phyloP scores from a whole-genome alignment of 2,888 invertebrate genomes.

The Synergus umbraculus region DNA sequence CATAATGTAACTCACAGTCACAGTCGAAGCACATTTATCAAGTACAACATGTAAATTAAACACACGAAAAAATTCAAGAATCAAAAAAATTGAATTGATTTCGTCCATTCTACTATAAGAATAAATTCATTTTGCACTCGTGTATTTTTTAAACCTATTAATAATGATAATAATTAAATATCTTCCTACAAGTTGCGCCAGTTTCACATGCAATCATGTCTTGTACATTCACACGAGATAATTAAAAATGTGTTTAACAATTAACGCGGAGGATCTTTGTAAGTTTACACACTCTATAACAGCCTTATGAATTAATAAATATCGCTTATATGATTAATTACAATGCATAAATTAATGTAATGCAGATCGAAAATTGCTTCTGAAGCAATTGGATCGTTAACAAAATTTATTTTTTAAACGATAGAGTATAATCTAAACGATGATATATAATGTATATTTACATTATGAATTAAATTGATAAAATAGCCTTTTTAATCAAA shows the following conservation, averaged over 20 bases:
- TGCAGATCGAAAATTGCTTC: slow-evolving; percentile 20
- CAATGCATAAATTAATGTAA: slow-evolving; percentile 22
- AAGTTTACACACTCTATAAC: slow-evolving; percentile 23
- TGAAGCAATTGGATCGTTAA: slow-evolving; percentile 19
- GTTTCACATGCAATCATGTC: neutral
- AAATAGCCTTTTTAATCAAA: slow-evolving; percentile 4
- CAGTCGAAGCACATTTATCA: slow-evolving; percentile 30
- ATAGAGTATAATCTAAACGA: slow-evolving; percentile 2
- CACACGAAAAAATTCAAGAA: neutral
- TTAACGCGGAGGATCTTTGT: neutral
- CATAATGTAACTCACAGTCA: neutral
- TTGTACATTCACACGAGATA: neutral
- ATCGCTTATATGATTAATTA: slow-evolving; percentile 17
- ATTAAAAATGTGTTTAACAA: slow-evolving; percentile 17
- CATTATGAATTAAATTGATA: slow-evolving; percentile 24
- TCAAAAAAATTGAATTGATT: slow-evolving; percentile 12
- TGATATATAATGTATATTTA: slow-evolving; percentile 13
- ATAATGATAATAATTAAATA: neutral
- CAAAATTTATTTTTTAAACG: neutral
- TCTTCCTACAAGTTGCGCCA: neutral
- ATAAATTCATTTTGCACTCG: neutral
- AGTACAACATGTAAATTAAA: slow-evolving; percentile 15
- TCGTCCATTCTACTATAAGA: neutral
- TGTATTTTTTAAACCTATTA: neutral
- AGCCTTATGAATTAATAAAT: slow-evolving; percentile 36